Base-by-base conservation (phyloP, 2,113 vertebrate species). In the Mus musculus region DNA sequence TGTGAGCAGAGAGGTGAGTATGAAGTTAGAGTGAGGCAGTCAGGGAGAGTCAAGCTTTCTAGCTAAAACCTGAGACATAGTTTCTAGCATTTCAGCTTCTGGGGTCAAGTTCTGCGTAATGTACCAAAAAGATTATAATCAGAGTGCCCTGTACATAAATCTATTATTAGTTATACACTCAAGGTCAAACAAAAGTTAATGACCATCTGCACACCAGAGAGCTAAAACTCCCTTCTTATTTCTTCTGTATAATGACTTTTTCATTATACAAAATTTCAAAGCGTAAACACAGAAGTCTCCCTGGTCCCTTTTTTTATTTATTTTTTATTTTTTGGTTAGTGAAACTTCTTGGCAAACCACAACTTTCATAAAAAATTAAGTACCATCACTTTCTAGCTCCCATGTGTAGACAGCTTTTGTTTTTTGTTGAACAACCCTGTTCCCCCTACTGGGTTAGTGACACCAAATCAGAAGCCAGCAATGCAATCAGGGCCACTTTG, bases 121-220 rank as follows among this genome's bases (percentile, higher is more conserved):
- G 95, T 97, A 98, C 81, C 96, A 86, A 94, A 96, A 98, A 90
- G 76, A 97, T 94, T 91, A 84, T 97, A 98, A 98, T 98, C 97
- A 98, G 63, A 88, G 77, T 96, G 88, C 75, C 96, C 93, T 97
- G 95, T 96, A 91, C 96, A 91, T 92, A 97, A 97, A 98, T 98
- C 97, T 96, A 98, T 80, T 98, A 98, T 98, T 98, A 94, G 85
- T 92, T 97, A 94, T 97, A 93, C 36, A 98, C 92, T 90, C 97
- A 98, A 97, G 98, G 98, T 98, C 98, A 98, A 97, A 96, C 91
- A 97, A 96, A 98, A 98, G 98, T 98, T 98, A 98, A 98, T 98
- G 98, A 98, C 96, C 96, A 94, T 98, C 98, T 98, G 98, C 94
- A 97, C 72, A 88, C 93, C 71, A 97, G 97, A 97, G 97, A 98